phyloP scores from a whole-genome alignment of 2,113 vertebrate genomes.

The Engystomops pustulosus region DNA sequence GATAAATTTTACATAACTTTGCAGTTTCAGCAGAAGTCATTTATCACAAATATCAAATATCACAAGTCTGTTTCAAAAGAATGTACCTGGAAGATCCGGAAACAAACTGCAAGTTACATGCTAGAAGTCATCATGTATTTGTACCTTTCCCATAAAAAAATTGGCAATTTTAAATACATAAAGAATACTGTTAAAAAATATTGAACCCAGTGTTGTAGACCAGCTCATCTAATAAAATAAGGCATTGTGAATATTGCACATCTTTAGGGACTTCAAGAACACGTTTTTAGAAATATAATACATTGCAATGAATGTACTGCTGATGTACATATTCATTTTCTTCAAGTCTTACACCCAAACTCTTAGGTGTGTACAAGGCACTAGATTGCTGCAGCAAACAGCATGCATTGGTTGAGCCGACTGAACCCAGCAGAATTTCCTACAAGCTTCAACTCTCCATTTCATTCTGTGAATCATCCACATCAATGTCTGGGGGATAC shows the following conservation, averaged over 20 bases:
- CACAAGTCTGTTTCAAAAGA: no score
- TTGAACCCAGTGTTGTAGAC: background rate
- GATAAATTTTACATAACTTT: no score
- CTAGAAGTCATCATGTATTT: background rate
- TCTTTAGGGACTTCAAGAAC: background rate
- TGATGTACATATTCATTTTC: background rate
- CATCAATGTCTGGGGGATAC: background rate
- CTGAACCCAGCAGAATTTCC: background rate
- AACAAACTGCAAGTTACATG: background rate
- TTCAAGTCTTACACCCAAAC: constrained; percentile 14
- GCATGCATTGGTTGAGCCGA: background rate
- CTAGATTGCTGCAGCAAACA: constrained; percentile 18
- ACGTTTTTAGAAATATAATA: constrained; percentile 9
- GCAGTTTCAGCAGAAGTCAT: no score
- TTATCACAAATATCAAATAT: no score
- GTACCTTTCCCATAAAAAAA: background rate
- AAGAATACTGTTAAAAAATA: background rate
- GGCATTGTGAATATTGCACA: background rate
- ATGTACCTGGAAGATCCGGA: background rate
- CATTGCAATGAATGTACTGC: background rate
- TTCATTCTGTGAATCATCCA: background rate
- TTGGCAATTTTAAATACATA: background rate
- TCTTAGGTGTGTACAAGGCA: constrained; percentile 22
- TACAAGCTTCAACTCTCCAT: background rate
- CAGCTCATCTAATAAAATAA: constrained; percentile 18